These are phyloP conservation scores for Sphaerodactylus townsendi DNA, from an alignment of 2,113 vertebrate genomes.

Conservation along the genomic window DNA sequence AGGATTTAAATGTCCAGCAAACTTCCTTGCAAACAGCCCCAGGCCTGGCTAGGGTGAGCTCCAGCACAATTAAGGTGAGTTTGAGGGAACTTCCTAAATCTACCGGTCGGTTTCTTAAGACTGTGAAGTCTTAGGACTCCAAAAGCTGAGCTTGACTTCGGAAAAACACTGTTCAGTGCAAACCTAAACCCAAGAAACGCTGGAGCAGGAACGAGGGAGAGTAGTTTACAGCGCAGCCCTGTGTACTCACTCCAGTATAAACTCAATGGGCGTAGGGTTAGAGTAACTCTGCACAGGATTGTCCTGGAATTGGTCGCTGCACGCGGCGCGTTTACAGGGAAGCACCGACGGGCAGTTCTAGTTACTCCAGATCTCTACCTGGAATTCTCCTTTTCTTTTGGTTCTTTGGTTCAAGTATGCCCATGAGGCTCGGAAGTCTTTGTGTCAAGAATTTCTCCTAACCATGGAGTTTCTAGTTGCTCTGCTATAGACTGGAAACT, in stretches of 20 bases:
- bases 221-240: neutral
- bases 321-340: neutral
- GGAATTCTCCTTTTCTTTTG: neutral
- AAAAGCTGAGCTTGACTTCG: neutral
- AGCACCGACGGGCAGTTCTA: neutral
- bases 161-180: neutral
- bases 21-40: constrained; percentile 41
- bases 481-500: neutral
- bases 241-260: neutral
- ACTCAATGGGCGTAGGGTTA: neutral
- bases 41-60: constrained; percentile 13
- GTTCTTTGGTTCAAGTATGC: neutral
- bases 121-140: neutral
- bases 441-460: neutral
- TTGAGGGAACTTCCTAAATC: neutral
- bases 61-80: constrained; percentile 69
- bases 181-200: neutral
- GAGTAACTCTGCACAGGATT: neutral
- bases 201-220: neutral
- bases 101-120: neutral
- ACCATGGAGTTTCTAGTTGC: neutral
- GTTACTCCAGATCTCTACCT: neutral
- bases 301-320: neutral
- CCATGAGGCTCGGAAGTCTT: neutral
- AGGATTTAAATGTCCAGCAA: constrained; percentile 68